Evolutionary conservation across 2,113 vertebrate species (phyloP).

Genomic region (Diglossa brunneiventris): DNA sequence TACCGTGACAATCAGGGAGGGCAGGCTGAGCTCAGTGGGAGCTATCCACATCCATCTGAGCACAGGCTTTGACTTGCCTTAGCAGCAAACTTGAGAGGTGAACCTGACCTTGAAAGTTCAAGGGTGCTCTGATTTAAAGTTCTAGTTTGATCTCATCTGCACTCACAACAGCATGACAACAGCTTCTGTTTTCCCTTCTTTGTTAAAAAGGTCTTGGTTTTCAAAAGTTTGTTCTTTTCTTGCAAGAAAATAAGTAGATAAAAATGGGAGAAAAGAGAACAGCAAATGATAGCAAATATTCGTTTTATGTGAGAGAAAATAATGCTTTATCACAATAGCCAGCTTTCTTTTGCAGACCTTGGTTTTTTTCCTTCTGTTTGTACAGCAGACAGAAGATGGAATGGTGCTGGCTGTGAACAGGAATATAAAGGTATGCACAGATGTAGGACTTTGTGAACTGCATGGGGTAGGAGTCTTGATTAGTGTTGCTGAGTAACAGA

Average conservation of each 20-base stretch:
- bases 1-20: slow-evolving; percentile 29
- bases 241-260: background rate
- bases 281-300: background rate
- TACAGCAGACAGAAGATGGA: background rate
- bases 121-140: slow-evolving; percentile 39
- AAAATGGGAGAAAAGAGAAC: background rate
- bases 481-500: slow-evolving; percentile 69
- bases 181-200: slow-evolving; percentile 4
- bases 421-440: slow-evolving; percentile 52
- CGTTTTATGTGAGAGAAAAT: background rate
- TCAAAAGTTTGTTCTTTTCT: background rate
- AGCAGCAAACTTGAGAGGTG: slow-evolving; percentile 17
- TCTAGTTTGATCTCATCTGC: slow-evolving; percentile 11
- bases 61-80: slow-evolving; percentile 47
- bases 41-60: slow-evolving; percentile 45
- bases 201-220: slow-evolving; percentile 1
- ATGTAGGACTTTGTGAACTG: slow-evolving; percentile 47
- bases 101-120: slow-evolving; percentile 54
- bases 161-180: slow-evolving; percentile 4
- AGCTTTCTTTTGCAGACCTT: background rate
- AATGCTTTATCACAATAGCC: background rate
- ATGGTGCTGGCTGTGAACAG: background rate
- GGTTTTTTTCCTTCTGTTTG: background rate
- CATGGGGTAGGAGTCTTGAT: slow-evolving; percentile 62
- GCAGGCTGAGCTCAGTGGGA: slow-evolving; percentile 50